These are phyloP conservation scores for Brachypalpus laphriformis DNA, from an alignment of 2,888 invertebrate genomes.

Conservation along the genomic window DNA sequence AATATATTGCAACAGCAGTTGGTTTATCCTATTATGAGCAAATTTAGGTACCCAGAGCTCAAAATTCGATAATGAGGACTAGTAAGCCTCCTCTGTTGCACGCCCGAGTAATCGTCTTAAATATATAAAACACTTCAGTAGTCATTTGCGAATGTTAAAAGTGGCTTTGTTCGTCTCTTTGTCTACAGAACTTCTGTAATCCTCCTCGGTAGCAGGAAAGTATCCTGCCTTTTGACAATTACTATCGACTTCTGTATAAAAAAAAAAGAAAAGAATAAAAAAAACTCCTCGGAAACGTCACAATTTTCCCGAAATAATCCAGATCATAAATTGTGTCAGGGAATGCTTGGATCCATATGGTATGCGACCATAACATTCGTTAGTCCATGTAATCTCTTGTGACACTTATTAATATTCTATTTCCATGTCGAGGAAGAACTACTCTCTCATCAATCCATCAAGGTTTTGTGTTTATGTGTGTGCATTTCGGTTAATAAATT, in stretches of 20 bases:
- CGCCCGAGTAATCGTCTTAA: conserved; percentile 69
- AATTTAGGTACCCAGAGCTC: conserved; percentile 46
- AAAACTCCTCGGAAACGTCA: not conserved
- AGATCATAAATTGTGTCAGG: conserved; percentile 52
- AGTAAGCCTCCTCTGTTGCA: conserved; percentile 60
- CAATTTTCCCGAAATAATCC: conserved; percentile 31
- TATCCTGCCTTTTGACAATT: conserved; percentile 16
- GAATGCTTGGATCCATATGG: conserved; percentile 65
- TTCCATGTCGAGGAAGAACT: conserved; percentile 15
- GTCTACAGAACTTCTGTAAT: conserved; percentile 40
- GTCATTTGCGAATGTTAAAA: conserved; percentile 22
- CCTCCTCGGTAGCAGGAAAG: conserved; percentile 28
- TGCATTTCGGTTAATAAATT: conserved; percentile 19
- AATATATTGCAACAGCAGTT: conserved; percentile 57
- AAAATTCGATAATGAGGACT: conserved; percentile 60
- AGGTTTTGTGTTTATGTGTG: not conserved
- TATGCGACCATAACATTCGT: conserved; percentile 9
- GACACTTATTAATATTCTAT: conserved; percentile 60
- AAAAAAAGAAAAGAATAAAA: not conserved
- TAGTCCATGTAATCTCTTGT: conserved; percentile 7
- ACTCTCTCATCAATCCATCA: conserved; percentile 7
- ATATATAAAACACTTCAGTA: conserved; percentile 42
- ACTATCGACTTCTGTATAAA: conserved; percentile 47
- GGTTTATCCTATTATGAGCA: conserved; percentile 60
- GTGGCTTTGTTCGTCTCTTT: conserved; percentile 4